Conservation (phyloP, 2,113 vertebrate genomes). For the Odocoileus hemionus region DNA sequence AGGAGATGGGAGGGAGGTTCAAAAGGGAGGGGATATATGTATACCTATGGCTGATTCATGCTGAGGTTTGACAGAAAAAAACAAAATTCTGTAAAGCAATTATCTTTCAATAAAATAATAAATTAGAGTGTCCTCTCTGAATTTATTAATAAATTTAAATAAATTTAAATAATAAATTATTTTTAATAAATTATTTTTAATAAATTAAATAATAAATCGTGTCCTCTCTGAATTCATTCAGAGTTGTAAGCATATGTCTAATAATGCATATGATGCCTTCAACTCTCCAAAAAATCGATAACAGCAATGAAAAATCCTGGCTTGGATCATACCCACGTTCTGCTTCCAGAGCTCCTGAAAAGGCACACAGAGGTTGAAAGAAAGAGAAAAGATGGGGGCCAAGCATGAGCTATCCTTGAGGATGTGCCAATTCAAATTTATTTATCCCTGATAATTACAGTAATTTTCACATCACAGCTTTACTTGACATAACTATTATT, state of each 20-base stretch:
- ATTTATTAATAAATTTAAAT: background rate
- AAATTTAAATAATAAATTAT: too few species aligned
- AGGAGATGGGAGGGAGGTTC: background rate
- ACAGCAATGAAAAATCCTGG: background rate
- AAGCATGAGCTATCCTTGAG: slow-evolving; percentile 16
- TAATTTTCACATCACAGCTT: slow-evolving; percentile 51
- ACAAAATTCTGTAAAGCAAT: background rate
- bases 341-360: background rate
- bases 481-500: slow-evolving; percentile 24
- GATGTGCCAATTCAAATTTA: background rate
- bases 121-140: background rate
- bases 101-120: background rate
- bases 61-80: background rate
- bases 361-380: background rate
- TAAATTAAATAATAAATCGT: background rate
- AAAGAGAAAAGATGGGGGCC: background rate
- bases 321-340: background rate
- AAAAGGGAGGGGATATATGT: background rate
- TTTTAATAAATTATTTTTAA: too few species aligned
- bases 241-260: background rate
- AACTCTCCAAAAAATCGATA: background rate
- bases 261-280: background rate
- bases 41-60: background rate
- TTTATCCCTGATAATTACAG: slow-evolving; percentile 27
- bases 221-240: background rate